Base-by-base conservation (phyloP, 64 coral and sea anemone genomes). In the Pocillopora verrucosa region DNA sequence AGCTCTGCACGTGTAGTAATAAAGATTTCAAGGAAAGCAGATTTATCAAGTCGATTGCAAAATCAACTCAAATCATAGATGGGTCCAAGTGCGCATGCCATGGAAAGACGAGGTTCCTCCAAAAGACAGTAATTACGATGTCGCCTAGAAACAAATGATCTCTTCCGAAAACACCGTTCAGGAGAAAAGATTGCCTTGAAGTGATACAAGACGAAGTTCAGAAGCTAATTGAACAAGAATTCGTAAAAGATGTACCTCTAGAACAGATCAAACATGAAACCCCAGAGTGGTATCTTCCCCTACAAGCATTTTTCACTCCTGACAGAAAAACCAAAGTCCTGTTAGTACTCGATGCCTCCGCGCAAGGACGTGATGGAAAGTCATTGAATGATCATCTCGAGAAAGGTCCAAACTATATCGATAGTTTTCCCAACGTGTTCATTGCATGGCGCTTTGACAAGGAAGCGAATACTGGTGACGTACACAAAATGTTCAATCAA, bases 1-100 rank as follows among this genome's bases (percentile, higher is more conserved):
- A 89, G 58, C 30, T 94, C 20, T 94, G 77, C 89, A 94, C 87
- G 9, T 89, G 87, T 61, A 85, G 24, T 16, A 87, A 94, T 16
- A 89, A 82, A 17, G 24, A 69, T 0, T 61, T 94, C 10, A 56
- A 89, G 59, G 92, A 89, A 76, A 94, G 86, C 87, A 89, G 89
- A 87, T 94, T 94, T 78, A 62, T 89, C 41, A 45, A 45, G 41
- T 45, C 41, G 6, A 45, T 45, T 45, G 41, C 41, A 45, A 6
- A 45, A 3, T 45, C 20, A 74, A 90, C 92, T 10, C 13, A 56
- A 60, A 83, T 90, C 59, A 10, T 90, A 3, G 37, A 90, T 13
- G 88, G 20, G 41, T 90, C 51, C 88, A 82, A 35, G 67, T 90
- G 15, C 78, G 62, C 57, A 90, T 90, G 88, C 77, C 77, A 17